Base-by-base conservation (phyloP, 2,797 vertebrate species). In the Psittacula echo region DNA sequence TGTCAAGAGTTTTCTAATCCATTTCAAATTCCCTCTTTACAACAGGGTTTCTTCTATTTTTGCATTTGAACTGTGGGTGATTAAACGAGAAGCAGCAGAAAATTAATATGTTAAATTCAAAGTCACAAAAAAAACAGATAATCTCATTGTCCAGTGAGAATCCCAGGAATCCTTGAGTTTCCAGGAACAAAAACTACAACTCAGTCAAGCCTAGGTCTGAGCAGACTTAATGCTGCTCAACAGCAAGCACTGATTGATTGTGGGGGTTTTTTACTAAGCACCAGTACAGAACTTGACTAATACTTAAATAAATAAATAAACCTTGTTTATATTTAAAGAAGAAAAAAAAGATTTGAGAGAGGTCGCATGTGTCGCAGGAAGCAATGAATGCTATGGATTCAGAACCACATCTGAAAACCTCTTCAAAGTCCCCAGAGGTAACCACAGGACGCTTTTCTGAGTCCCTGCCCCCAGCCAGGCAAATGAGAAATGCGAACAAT, bases 231-330 rank as follows among this genome's bases (percentile, higher is more conserved):
- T 1, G 0, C 82, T 90, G 65, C 94, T 96, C 86, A 95, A 89
- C 56, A 83, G 71, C 85, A 87, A 96, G 65, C n/a, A 90, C 87
- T 54, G 66, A 84, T 60, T 60, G 60, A 88, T 64, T 85, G 86
- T 68, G 58, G 21, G n/a, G 0, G 18, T 90, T 90, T 90, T 89
- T 93, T n/a, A 70, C 83, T 64, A 94, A 73, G 80, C 54, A 88
- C 70, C 93, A 87, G 86, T 67, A 61, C 53, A 80, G 71, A 94
- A 91, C 74, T 93, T 85, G 65, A 61, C 81, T 92, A 95, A 94
- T 74, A 94, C 70, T 89, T 91, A 94, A 90, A 95, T 66, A 97
- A 96, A 93, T 95, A 95, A 95, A 96, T 88, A 94, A 94, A 68
- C 61, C 10, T 89, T 90, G 81, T 77, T 90, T 94, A 91, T 87